Evolutionary conservation across 1,140 invertebrate genomes (phyloP).

Genomic region (Drosophila quadrilineata): DNA sequence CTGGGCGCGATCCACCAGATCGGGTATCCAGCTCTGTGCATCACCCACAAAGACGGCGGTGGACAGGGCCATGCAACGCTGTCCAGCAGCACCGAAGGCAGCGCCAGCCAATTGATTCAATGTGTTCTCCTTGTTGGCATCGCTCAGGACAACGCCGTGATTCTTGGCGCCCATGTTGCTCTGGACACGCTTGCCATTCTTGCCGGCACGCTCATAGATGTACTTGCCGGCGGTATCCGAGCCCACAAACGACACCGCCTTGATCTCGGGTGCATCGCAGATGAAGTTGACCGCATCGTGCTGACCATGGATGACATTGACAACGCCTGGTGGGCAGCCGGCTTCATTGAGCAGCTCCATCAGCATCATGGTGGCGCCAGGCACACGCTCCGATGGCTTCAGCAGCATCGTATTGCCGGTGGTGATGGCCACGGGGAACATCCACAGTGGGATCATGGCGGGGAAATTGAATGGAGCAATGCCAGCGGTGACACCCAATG

Average conservation of each 20-base stretch:
- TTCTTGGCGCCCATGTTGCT: constrained; percentile 99
- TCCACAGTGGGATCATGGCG: constrained; percentile 99
- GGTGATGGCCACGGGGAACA: constrained; percentile 96
- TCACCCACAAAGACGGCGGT: constrained; percentile 98
- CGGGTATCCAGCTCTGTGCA: constrained; percentile 96
- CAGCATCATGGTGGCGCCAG: constrained; percentile 98
- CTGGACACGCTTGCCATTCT: constrained; percentile 96
- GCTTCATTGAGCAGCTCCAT: constrained; percentile 83
- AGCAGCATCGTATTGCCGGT: constrained; percentile 92
- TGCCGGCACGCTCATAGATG: constrained; percentile 95
- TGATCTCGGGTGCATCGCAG: constrained; percentile 97
- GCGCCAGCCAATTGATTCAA: constrained; percentile 97
- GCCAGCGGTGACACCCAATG: constrained; percentile 84
- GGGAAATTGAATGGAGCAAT: constrained; percentile 98
- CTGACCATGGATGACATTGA: constrained; percentile 93
- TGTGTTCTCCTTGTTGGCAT: constrained; percentile 98
- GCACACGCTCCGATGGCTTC: constrained; percentile 98
- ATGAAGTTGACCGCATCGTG: constrained; percentile 98
- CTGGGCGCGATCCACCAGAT: constrained; percentile 93
- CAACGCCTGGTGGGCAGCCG: constrained; percentile 91
- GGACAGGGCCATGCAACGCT: constrained; percentile 99
- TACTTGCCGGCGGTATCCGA: constrained; percentile 97
- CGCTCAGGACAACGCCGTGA: constrained; percentile 97
- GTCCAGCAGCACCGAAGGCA: constrained; percentile 96
- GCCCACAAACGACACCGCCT: constrained; percentile 99